Evolutionary conservation across 1,140 invertebrate species (phyloP).

Genomic region (Dendroctonus valens): DNA sequence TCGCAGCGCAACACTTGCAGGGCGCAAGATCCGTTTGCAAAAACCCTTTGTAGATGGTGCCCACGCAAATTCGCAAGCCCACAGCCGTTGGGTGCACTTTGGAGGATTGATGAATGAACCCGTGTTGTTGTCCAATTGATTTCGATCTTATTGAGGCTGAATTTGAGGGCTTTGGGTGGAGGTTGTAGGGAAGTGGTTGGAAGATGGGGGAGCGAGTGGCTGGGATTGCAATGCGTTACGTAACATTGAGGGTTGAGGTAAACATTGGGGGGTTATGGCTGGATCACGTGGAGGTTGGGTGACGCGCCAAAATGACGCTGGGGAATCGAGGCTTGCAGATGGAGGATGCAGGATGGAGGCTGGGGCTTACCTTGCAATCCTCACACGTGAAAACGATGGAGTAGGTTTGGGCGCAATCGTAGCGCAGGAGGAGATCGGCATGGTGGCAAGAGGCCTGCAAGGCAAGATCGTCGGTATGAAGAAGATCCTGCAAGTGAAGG

Average conservation of each 20-base stretch:
- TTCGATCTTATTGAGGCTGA: constrained; percentile 10
- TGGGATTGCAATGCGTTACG: too few species aligned
- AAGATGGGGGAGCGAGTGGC: too few species aligned
- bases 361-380: constrained; percentile 71
- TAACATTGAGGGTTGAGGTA: too few species aligned
- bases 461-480: constrained; percentile 70
- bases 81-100: constrained; percentile 24
- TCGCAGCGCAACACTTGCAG: constrained; percentile 21
- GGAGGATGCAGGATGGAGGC: not conserved
- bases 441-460: constrained; percentile 75
- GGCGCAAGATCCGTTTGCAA: constrained; percentile 24
- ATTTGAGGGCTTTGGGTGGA: too few species aligned
- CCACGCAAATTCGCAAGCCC: constrained; percentile 27
- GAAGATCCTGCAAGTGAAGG: constrained; percentile 63
- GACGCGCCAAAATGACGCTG: too few species aligned
- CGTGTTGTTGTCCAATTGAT: constrained; percentile 25
- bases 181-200: too few species aligned
- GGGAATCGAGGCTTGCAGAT: not conserved
- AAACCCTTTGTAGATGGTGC: constrained; percentile 30
- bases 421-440: constrained; percentile 73
- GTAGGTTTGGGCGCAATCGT: constrained; percentile 82
- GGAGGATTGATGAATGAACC: constrained; percentile 30
- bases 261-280: too few species aligned
- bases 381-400: constrained; percentile 79
- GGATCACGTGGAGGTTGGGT: too few species aligned